phyloP scores from a whole-genome alignment of 2,113 vertebrate genomes.

The Zootoca vivipara region DNA sequence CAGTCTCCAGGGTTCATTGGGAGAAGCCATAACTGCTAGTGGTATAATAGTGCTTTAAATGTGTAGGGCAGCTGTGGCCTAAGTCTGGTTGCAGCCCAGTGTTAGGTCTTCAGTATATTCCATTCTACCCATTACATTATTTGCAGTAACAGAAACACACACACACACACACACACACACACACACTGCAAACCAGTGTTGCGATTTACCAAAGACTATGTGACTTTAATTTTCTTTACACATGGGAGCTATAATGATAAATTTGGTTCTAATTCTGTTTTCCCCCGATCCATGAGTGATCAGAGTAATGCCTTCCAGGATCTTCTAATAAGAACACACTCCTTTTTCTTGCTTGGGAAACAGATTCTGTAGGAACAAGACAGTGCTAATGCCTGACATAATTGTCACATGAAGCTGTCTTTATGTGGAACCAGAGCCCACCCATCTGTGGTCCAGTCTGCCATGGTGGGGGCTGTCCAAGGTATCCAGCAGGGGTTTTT shows the following conservation, averaged over 20 bases:
- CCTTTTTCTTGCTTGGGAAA: background rate
- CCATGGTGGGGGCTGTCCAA: background rate
- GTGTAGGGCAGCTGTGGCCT: too few relatives aligned
- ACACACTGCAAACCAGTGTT: background rate
- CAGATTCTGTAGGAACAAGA: background rate
- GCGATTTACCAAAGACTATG: slow-evolving; percentile 29
- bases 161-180: background rate
- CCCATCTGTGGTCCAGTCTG: background rate
- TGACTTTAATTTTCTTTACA: background rate
- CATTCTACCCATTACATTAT: background rate
- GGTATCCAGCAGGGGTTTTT: background rate
- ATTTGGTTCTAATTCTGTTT: background rate
- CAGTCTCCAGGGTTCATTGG: too few relatives aligned
- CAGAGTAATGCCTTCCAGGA: background rate
- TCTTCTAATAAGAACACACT: background rate
- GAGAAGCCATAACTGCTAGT: too few relatives aligned
- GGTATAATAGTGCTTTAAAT: too few relatives aligned
- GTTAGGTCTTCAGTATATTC: background rate
- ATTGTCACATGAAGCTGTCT: background rate
- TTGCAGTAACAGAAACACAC: background rate
- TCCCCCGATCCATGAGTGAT: background rate
- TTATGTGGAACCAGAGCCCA: background rate
- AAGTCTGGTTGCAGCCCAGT: too few relatives aligned
- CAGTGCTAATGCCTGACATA: background rate
- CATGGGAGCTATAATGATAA: too few relatives aligned